phyloP scores from a whole-genome alignment of 2,113 vertebrate genomes.

The Cairina moschata region DNA sequence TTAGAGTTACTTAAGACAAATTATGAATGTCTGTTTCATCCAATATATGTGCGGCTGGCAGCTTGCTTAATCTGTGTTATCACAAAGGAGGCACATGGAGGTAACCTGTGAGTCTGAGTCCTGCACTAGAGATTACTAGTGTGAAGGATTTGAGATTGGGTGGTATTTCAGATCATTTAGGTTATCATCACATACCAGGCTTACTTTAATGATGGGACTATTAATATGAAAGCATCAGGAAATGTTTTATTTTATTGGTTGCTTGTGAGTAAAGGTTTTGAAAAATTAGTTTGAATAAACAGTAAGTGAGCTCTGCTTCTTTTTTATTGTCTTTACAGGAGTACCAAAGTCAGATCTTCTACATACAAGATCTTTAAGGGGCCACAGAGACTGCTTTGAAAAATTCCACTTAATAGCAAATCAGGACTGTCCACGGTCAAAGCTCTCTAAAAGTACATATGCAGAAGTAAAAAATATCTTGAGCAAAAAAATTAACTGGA shows the following conservation, averaged over 20 bases:
- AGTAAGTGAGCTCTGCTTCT: not conserved
- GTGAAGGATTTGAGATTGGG: not conserved
- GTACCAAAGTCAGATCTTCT: constrained; percentile 82
- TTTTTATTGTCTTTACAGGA: constrained; percentile 61
- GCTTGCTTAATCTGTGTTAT: not conserved
- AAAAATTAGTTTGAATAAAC: not conserved
- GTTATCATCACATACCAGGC: not conserved
- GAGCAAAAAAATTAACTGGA: constrained; percentile 93
- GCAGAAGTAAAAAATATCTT: constrained; percentile 93
- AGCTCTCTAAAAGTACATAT: constrained; percentile 89
- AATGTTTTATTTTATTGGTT: not conserved
- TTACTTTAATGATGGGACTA: not conserved
- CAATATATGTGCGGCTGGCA: not conserved
- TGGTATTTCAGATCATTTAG: not conserved
- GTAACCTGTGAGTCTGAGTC: not conserved
- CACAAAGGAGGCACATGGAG: accelerated
- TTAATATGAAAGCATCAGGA: not conserved
- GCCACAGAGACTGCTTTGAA: constrained; percentile 97
- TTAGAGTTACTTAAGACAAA: not conserved
- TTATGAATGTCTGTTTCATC: not conserved
- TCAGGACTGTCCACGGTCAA: constrained; percentile 91
- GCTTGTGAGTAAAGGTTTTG: not conserved
- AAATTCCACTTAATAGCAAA: constrained; percentile 98
- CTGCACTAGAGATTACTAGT: not conserved
- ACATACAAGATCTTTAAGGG: constrained; percentile 91